Evolutionary conservation across 2,113 vertebrate species (phyloP), one percentile per base, ranked within the genome.

Genomic region (Rafetus swinhoei): DNA sequence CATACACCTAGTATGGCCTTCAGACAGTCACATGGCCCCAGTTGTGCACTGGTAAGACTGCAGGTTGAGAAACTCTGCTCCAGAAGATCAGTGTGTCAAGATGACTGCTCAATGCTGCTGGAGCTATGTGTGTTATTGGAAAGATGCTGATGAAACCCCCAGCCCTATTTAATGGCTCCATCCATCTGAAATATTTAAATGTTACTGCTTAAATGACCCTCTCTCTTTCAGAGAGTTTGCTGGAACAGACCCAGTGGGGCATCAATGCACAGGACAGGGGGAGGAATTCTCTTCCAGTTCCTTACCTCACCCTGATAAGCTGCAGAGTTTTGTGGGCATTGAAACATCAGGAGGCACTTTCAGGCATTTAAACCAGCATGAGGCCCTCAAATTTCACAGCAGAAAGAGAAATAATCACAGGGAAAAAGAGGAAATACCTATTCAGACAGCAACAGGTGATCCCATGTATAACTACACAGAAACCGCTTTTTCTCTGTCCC

Each of bases 381-480:
- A 80, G 45, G 74, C 19, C 7, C 27, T 13, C n/a, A 52, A 39
- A 22, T 45, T 24, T 29, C 65, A 72, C 27, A 94, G 92, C 77
- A 85, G 50, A 76, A 56, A 29, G 19, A 62, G 77, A 94, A n/a
- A 15, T 1, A 3, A 90, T 59, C 6, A 53, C 65, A 74, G 9
- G 39, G 35, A 55, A 14, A 13, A 50, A 1, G 1, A 57, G 10
- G 29, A 2, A 69, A 74, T 14, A 2, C n/a, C 65, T 24, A 60
- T 65, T 29, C 55, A 77, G 29, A 15, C 0, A 1, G 29, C 56
- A 29, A 32, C 6, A 32, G 56, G 60, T 39, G 35, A 29, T 14
- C 5, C 6, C 3, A 0, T 1, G 4, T 2, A 0, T 3, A 45
- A 57, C 39, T 25, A 5, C 12, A 14, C 50, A 72, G 18, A 39